Base-by-base conservation (phyloP, 1,140 invertebrate species). In the Listronotus bonariensis region DNA sequence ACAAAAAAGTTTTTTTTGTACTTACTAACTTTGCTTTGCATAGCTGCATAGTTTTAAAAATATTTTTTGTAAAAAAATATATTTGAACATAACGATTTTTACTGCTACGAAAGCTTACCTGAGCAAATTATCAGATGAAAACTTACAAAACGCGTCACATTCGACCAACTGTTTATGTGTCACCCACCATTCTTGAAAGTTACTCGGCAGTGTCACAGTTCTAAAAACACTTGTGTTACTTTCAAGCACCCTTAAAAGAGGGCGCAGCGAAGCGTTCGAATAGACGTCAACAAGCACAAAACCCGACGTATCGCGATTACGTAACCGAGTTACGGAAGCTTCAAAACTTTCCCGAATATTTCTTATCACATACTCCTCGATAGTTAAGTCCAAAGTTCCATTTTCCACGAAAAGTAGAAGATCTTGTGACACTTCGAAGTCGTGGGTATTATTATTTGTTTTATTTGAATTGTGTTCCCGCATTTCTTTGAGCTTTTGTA, bases 91-190 rank as follows among this genome's bases (percentile, higher is more conserved):
- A n/a, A n/a, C n/a, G 20, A 26, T 26, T 26, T 1, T 26, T 5
- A 26, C 20, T 20, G 15, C 10, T 52, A 32, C 17, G 3, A 56
- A 59, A 52, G 53, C 60, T 54, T 31, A 64, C 61, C 61, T 64
- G 36, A 56, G 20, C n/a, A 64, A 56, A 56, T 56, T 64, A 31
- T 58, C 48, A 1, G 54, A 53, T 9, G 62, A 65, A 40, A 65
- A 53, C 20, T 65, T 65, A 49, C 64, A 66, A 38, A 66, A 54
- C 1, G 64, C 57, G 40, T 78, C 77, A 58, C 77, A 78, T 48
- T 77, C 76, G 9, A 77, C 77, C 10, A 69, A 64, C 31, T 71
- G 71, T 56, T 66, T 68, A 63, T 78, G 76, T 63, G 76, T 76
- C 6, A 70, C 18, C n/a, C 58, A 62, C 77, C 77, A 78, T 60